phyloP scores from a whole-genome alignment of 1,140 invertebrate species.

The Pseudachorutes palmiensis region DNA sequence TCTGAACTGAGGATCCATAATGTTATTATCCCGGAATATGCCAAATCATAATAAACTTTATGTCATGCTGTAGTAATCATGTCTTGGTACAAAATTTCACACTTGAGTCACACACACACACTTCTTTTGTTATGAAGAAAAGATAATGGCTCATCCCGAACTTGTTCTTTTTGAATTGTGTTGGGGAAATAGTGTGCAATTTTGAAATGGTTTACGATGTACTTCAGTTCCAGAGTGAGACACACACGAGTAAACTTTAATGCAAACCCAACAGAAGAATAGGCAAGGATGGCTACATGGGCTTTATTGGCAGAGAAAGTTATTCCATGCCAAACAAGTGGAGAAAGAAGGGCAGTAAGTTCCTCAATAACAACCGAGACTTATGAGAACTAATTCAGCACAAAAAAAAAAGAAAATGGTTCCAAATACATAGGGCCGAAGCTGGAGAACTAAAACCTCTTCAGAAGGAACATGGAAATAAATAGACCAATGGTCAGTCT shows the following conservation, averaged over 20 bases:
- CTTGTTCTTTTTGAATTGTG: neutral
- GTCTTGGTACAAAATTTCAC: neutral
- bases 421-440: neutral
- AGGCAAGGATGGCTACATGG: too few relatives aligned
- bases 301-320: neutral
- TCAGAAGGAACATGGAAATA: too few relatives aligned
- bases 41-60: neutral
- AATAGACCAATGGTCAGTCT: too few relatives aligned
- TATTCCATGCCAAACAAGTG: neutral
- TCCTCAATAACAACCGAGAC: neutral
- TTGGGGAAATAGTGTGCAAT: slow-evolving; percentile 5
- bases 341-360: neutral
- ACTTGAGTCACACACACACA: neutral
- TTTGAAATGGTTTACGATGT: slow-evolving; percentile 9
- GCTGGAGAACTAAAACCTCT: neutral
- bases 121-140: too few relatives aligned
- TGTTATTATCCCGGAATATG: neutral
- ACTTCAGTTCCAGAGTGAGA: neutral
- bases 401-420: neutral
- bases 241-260: neutral
- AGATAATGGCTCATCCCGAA: too few relatives aligned
- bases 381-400: neutral
- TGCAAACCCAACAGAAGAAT: neutral
- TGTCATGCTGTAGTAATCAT: neutral
- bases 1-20: too few relatives aligned